phyloP scores from a whole-genome alignment of 2,888 invertebrate species.

The Heliothis peltigera region DNA sequence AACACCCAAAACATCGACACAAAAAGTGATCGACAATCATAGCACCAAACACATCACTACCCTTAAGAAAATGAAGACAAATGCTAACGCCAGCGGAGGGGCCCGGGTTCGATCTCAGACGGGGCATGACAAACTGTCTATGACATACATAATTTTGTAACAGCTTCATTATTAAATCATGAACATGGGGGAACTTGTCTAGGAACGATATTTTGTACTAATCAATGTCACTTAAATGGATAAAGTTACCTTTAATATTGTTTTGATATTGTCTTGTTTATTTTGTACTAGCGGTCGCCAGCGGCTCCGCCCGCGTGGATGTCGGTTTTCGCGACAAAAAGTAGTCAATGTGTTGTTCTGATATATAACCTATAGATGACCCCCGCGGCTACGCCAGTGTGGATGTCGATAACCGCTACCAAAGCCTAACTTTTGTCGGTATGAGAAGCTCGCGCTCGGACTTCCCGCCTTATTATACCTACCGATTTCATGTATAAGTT shows the following conservation, averaged over 20 bases:
- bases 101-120: constrained; percentile 81
- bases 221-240: constrained; percentile 63
- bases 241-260: constrained; percentile 47
- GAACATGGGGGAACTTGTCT: constrained; percentile 65
- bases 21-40: neutral
- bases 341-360: no score
- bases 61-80: constrained; percentile 87
- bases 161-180: constrained; percentile 83
- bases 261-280: constrained; percentile 26
- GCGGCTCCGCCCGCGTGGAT: no score
- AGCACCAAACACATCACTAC: constrained; percentile 57
- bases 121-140: constrained; percentile 88
- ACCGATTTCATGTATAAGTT: no score
- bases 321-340: no score
- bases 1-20: constrained; percentile 11
- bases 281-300: no score
- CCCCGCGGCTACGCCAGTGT: no score
- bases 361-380: no score
- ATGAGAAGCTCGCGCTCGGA: no score
- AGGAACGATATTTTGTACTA: constrained; percentile 57
- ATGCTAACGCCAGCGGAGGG: constrained; percentile 81
- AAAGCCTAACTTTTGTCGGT: no score
- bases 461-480: no score
- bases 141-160: constrained; percentile 88
- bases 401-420: no score